Conservation (phyloP, 92 coral and sea anemone genomes). For the Zoanthus solanderi region DNA sequence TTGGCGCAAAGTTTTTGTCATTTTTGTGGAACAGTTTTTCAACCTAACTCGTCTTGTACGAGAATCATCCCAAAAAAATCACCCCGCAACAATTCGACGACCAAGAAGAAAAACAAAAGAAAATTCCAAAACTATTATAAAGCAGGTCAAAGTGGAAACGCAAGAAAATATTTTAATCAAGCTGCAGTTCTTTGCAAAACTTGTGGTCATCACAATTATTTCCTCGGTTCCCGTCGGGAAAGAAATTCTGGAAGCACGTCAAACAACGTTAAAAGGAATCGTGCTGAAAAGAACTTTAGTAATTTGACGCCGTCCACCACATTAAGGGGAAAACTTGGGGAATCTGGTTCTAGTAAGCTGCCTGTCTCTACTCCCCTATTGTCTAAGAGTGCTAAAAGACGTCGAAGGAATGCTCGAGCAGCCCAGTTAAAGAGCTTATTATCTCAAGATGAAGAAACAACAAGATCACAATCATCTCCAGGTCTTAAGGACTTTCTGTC, state of each 20-base stretch:
- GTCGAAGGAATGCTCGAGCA: background rate
- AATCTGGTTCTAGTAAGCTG: background rate
- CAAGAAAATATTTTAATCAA: slow-evolving; percentile 8
- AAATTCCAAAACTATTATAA: background rate
- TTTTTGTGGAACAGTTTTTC: slow-evolving; percentile 68
- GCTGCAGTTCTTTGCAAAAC: slow-evolving; percentile 17
- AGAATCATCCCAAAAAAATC: slow-evolving; percentile 62
- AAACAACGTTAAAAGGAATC: background rate
- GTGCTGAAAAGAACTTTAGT: background rate
- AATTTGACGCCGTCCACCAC: background rate
- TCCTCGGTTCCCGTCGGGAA: slow-evolving; percentile 5
- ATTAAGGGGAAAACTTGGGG: background rate
- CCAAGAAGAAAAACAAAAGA: slow-evolving; percentile 1
- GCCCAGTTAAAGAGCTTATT: slow-evolving; percentile 26
- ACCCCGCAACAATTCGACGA: slow-evolving; percentile 30
- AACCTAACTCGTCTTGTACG: slow-evolving; percentile 46
- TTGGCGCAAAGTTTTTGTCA: slow-evolving; percentile 50
- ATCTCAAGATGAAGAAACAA: slow-evolving; percentile 11
- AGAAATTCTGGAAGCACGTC: no score
- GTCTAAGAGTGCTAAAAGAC: slow-evolving; percentile 34
- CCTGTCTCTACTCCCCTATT: background rate
- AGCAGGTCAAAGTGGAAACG: background rate
- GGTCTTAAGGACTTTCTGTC: slow-evolving; percentile 36
- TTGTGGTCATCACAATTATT: slow-evolving; percentile 5
- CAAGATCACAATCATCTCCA: background rate